Evolutionary conservation across 2,797 vertebrate genomes (phyloP).

Genomic region (Notoglanidium macrostoma): DNA sequence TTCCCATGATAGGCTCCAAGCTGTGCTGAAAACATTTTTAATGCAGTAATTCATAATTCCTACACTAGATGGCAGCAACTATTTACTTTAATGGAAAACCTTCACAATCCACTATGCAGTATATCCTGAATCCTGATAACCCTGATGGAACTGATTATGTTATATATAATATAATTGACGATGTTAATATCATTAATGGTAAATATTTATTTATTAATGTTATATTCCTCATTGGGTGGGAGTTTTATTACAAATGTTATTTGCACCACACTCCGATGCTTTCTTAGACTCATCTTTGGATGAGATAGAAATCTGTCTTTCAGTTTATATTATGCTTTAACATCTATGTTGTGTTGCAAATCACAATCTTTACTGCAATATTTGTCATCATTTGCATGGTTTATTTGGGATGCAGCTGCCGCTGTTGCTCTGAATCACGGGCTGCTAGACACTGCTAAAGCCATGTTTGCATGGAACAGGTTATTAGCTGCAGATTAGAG

Average conservation of each 20-base stretch:
- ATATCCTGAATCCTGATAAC: background rate
- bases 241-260: background rate
- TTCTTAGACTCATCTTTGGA: background rate
- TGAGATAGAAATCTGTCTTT: no score
- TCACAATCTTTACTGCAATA: no score
- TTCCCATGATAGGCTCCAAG: background rate
- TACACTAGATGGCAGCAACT: slow-evolving; percentile 42
- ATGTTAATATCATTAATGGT: background rate
- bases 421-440: no score
- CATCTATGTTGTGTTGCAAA: no score
- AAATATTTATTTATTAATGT: background rate
- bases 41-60: background rate
- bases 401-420: no score
- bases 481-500: no score
- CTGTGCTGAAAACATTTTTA: background rate
- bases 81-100: background rate
- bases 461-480: no score
- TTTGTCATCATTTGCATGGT: no score
- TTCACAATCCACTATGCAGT: background rate
- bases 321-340: no score
- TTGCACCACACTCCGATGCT: background rate
- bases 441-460: no score
- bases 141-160: background rate
- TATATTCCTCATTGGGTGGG: background rate
- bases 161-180: background rate